A percentile compares a stretch with the other conserved stretches of the same genome.
Evolutionary conservation across 2,888 invertebrate genomes (phyloP).

Genomic region (Reticulitermes lucifugus): DNA sequence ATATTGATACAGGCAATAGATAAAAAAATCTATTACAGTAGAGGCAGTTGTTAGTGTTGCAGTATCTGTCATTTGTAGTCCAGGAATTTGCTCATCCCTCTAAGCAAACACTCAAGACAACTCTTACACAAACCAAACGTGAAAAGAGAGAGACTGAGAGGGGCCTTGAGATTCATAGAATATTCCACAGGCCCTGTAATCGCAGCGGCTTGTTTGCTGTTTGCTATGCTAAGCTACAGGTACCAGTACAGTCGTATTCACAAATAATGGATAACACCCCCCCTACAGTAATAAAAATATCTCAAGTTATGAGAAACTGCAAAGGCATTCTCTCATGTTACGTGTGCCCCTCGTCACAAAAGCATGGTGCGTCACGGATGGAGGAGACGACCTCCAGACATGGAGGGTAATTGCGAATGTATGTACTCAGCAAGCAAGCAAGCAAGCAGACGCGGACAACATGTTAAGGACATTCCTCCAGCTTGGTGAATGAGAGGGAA

Average conservation of each 20-base stretch:
- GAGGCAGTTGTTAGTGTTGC: neutral
- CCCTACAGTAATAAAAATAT: too few relatives aligned
- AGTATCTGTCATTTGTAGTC: neutral
- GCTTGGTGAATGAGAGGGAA: too few relatives aligned
- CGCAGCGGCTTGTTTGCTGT: slow-evolving; percentile 11
- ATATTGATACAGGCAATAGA: neutral
- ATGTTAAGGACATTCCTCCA: too few relatives aligned
- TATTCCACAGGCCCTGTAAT: slow-evolving; percentile 8
- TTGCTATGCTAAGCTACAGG: slow-evolving; percentile 17
- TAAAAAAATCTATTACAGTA: neutral
- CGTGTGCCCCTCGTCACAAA: too few relatives aligned
- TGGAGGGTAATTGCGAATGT: too few relatives aligned
- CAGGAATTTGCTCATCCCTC: neutral
- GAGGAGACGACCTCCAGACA: too few relatives aligned
- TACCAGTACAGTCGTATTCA: slow-evolving; percentile 19
- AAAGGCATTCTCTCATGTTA: too few relatives aligned
- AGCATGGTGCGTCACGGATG: too few relatives aligned
- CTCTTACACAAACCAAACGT: slow-evolving; percentile 12
- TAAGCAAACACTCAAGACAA: slow-evolving; percentile 12
- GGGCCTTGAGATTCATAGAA: slow-evolving; percentile 10
- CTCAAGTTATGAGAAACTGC: too few relatives aligned
- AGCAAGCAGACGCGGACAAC: too few relatives aligned
- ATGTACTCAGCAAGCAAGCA: too few relatives aligned
- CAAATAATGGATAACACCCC: neutral
- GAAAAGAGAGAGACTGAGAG: slow-evolving; percentile 7